Base-by-base conservation (phyloP, 1,140 invertebrate genomes). In the Listronotus bonariensis region DNA sequence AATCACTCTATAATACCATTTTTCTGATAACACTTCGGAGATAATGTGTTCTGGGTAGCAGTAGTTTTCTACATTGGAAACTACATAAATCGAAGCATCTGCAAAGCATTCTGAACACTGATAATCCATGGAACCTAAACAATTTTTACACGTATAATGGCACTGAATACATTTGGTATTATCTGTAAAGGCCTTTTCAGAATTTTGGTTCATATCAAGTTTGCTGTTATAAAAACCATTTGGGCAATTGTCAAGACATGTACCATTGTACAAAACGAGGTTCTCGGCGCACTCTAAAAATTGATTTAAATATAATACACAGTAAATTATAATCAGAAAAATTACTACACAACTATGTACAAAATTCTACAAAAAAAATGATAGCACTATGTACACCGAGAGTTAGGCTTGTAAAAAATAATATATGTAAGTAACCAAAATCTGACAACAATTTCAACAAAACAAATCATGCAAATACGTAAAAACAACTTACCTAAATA, bases 71-170 rank as follows among this genome's bases (percentile, higher is more conserved):
- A 34, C 65, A 9, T 59, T 55, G 0, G 74, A 70, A 7, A 48
- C 7, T 40, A 66, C 70, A 10, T 71, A 67, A 18, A 84, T 65
- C 45, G 73, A 65, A 8, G 83, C 80, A 73, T 86, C 84, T 3
- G 68, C 69, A 67, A 81, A 82, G 74, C 86, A 88, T 7, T 69
- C 60, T 9, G 72, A 74, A 69, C 86, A 88, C 59, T 87, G 77
- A 61, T 84, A 82, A 70, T 85, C 83, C 63, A 81, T 80, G 0
- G 83, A 80, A 7, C 85, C 85, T 6, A 68, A 70, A 68, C 86
- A 88, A 7, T 74, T 75, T 63, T 78, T 75, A 72, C 86, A 88
- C 4, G 81, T 78, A 71, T 87, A 87, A 74, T 88, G 85, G 74
- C 86, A 88, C 18, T 65, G 48, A 32, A 71, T 59, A 68, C 77